Evolutionary conservation across 2,113 vertebrate genomes (phyloP).

Genomic region (Oophaga pumilio): DNA sequence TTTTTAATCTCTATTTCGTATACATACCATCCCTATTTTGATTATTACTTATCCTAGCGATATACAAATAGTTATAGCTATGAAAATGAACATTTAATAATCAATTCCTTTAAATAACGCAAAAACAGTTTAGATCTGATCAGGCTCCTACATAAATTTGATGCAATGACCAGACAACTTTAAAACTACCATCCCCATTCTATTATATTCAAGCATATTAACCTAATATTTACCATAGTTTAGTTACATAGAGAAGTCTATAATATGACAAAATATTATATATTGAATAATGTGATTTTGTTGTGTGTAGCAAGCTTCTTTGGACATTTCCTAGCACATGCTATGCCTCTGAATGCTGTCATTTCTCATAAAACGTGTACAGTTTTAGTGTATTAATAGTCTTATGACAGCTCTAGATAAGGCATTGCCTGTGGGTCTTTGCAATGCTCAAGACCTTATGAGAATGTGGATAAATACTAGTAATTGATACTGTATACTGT

Average conservation of each 20-base stretch:
- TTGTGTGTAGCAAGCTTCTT: not conserved
- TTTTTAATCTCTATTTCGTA: not conserved
- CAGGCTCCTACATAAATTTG: not conserved
- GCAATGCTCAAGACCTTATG: not conserved
- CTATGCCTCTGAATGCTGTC: not conserved
- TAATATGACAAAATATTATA: not conserved
- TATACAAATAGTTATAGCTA: not conserved
- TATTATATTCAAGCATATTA: not conserved
- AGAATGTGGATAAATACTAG: conserved; percentile 17
- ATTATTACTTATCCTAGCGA: not conserved
- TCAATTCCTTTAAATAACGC: not conserved
- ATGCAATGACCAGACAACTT: not conserved
- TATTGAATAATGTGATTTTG: not conserved
- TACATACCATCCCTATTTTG: not conserved
- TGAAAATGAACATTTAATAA: not conserved
- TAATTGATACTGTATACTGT: conserved; percentile 10
- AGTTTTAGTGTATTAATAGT: conserved; percentile 12
- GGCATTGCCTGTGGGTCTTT: not conserved
- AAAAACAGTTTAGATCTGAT: not conserved
- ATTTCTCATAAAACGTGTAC: not conserved
- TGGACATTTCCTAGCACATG: not conserved
- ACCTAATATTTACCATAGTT: not conserved
- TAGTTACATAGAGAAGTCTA: not conserved
- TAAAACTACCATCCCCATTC: not conserved
- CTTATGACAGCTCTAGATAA: conserved; percentile 29